Evolutionary conservation across 2,888 invertebrate species (phyloP).

Genomic region (Mythimna loreyi): DNA sequence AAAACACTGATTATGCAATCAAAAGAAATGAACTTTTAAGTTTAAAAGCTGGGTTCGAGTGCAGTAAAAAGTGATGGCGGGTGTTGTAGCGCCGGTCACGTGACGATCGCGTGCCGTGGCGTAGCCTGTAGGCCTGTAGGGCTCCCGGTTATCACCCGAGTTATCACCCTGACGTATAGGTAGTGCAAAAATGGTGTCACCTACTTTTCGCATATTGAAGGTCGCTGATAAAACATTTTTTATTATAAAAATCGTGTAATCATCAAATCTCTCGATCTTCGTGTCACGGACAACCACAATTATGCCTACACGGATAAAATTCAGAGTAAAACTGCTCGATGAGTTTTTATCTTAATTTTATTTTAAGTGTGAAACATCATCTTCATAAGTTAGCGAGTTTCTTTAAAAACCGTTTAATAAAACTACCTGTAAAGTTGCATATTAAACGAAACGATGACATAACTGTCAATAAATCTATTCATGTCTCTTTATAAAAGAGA

Average conservation of each 20-base stretch:
- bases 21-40: constrained; percentile 34
- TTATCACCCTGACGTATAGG: constrained; percentile 76
- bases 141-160: constrained; percentile 72
- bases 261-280: constrained; percentile 77
- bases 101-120: constrained; percentile 52
- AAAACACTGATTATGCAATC: constrained; percentile 39
- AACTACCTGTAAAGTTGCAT: too few relatives aligned
- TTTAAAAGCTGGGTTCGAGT: constrained; percentile 14
- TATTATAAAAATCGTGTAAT: constrained; percentile 78
- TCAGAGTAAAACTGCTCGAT: constrained; percentile 9
- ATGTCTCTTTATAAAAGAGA: too few relatives aligned
- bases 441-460: too few relatives aligned
- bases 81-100: constrained; percentile 50
- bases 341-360: constrained; percentile 4
- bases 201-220: constrained; percentile 87
- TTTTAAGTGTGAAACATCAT: background rate
- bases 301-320: constrained; percentile 47
- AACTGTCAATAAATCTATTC: background rate
- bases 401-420: background rate
- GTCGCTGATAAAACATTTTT: constrained; percentile 81
- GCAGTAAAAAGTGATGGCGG: constrained; percentile 28
- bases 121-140: constrained; percentile 59
- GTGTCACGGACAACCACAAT: constrained; percentile 84
- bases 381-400: background rate
- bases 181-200: constrained; percentile 82